Conservation (phyloP, 2,797 vertebrate species). For the Alcedo atthis region DNA sequence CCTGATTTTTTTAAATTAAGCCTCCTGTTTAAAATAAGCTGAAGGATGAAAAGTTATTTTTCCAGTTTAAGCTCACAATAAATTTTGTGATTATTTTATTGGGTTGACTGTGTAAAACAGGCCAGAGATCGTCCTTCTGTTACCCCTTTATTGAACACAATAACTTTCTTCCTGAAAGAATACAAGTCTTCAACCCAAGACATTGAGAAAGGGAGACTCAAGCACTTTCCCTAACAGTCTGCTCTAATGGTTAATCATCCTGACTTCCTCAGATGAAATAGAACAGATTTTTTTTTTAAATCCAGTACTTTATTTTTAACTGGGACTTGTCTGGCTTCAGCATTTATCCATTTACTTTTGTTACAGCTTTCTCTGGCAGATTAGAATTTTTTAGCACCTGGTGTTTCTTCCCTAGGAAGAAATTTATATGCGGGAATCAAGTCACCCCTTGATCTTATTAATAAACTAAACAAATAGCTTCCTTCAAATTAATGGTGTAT, state of each 20-base stretch:
- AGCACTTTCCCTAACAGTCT: neutral
- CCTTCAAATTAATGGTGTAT: neutral
- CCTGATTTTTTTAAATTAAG: neutral
- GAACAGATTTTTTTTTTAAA: slow-evolving; percentile 9
- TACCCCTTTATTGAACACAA: neutral
- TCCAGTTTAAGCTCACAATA: neutral
- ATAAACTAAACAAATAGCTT: neutral
- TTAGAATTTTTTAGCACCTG: slow-evolving; percentile 2
- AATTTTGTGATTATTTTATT: neutral
- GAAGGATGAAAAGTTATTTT: neutral
- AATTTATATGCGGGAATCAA: neutral
- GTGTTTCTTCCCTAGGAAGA: neutral
- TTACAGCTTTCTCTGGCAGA: neutral
- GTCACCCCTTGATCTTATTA: slow-evolving; percentile 7
- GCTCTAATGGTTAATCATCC: slow-evolving; percentile 30
- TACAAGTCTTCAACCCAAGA: neutral
- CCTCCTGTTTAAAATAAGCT: neutral
- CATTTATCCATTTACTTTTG: neutral
- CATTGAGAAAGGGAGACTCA: slow-evolving; percentile 20
- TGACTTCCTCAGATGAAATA: neutral
- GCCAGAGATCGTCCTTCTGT: neutral
- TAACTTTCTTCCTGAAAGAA: slow-evolving; percentile 2
- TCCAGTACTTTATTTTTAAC: slow-evolving; percentile 36
- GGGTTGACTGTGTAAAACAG: neutral
- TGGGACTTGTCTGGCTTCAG: slow-evolving; percentile 31